Base-by-base conservation (phyloP, 2,113 vertebrate genomes). In the Merops nubicus region DNA sequence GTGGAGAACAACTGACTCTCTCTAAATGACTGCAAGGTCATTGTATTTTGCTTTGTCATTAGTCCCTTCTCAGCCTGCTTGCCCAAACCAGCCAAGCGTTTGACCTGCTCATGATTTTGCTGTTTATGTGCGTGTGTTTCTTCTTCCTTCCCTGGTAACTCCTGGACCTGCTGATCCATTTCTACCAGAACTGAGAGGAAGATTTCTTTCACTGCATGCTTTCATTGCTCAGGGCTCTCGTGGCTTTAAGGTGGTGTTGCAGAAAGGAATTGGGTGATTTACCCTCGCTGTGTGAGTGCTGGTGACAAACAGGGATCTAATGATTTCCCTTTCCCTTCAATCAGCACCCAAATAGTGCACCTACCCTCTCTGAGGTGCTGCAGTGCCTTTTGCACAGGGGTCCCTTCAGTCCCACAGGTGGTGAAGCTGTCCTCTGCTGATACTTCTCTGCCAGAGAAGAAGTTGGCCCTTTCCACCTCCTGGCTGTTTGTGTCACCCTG, bases 11-110 rank as follows among this genome's bases (percentile, higher is more conserved):
- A n/a, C n/a, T n/a, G n/a, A n/a, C n/a, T n/a, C n/a, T n/a, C n/a
- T n/a, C 67, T 33, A 0, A 67, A 70, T 48, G 34, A 48, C 38
- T 57, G 10, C 5, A 2, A 0, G 8, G 20, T 43, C 12, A 17
- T 34, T 78, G 28, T 40, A 29, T 64, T 83, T 68, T 57, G 23
- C 19, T 47, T 63, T 62, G 8, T 40, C 47, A 1, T 62, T 23
- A 72, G 22, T 48, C n/a, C 21, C 12, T 60, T 31, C 62, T 75
- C 56, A 26, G 54, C 28, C 26, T 12, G 18, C 40, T 43, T 47
- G 6, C 40, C 20, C 13, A 25, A 11, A 34, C 34, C 62, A 51
- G 33, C 11, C 12, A 36, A 9, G 47, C 2, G 2, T 17, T 53
- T 69, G n/a, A n/a, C n/a, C n/a, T n/a, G n/a, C n/a, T n/a, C n/a